Evolutionary conservation across 1,140 invertebrate genomes (phyloP).

Genomic region (Vanessa tameamea): DNA sequence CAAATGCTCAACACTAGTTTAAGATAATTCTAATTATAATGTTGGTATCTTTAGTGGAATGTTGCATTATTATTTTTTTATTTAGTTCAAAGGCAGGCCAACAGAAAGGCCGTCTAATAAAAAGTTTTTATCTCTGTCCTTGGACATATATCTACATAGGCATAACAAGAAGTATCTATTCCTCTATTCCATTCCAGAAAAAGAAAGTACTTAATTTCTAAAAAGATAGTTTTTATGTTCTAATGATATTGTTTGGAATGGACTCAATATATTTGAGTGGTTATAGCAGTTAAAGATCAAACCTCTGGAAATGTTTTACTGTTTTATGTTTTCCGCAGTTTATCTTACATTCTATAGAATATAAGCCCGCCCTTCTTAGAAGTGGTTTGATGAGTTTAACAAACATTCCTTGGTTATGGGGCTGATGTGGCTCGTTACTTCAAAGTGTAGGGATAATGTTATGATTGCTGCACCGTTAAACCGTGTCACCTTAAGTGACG

Average conservation of each 20-base stretch:
- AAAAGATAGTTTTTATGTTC: conserved; percentile 13
- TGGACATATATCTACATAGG: too few species aligned
- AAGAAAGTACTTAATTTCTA: not conserved
- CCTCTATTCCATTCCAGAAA: too few species aligned
- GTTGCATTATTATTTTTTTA: not conserved
- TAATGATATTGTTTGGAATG: conserved; percentile 9
- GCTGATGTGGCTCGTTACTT: conserved; percentile 46
- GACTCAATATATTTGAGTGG: conserved; percentile 31
- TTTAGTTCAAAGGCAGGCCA: too few species aligned
- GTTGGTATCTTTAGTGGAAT: not conserved
- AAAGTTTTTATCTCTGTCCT: too few species aligned
- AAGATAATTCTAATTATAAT: not conserved
- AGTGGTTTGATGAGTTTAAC: conserved; percentile 51
- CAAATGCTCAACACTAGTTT: not conserved
- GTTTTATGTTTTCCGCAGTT: conserved; percentile 38
- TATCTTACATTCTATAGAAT: conserved; percentile 35
- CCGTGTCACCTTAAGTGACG: conserved; percentile 47
- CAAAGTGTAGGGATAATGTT: conserved; percentile 55
- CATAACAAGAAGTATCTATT: too few species aligned
- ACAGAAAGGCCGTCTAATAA: too few species aligned
- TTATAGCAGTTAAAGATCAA: conserved; percentile 28
- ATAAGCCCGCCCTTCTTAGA: conserved; percentile 50
- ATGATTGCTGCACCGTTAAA: conserved; percentile 61
- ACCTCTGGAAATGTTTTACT: conserved; percentile 29
- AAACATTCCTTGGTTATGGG: conserved; percentile 57